These are phyloP conservation scores for Halisarca cf. caerulea DNA, from an alignment of 37 sponge, comb jelly and placozoan genomes.

Conservation along the genomic window DNA sequence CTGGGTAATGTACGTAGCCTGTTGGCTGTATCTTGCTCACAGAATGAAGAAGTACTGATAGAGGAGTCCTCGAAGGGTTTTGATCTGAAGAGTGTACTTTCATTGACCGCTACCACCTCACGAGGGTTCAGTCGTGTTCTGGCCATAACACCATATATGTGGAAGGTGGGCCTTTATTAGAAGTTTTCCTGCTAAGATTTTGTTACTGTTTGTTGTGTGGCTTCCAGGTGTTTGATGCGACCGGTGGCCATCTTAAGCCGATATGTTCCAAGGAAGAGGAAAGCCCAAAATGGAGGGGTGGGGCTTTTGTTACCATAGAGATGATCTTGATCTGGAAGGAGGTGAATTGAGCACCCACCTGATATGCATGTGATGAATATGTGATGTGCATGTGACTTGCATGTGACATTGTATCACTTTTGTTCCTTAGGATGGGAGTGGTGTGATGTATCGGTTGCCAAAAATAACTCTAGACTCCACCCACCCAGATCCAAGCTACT, in stretches of 20 bases:
- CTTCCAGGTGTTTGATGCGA: conserved; percentile 65
- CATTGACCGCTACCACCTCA: not conserved
- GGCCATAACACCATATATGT: not conserved
- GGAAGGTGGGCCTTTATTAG: not conserved
- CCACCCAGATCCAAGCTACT: too few species aligned
- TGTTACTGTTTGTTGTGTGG: too few species aligned
- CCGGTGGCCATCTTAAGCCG: conserved; percentile 64
- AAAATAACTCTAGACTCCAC: too few species aligned
- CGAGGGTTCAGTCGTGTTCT: conserved; percentile 15
- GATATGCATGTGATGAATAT: too few species aligned
- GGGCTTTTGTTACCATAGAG: conserved; percentile 60
- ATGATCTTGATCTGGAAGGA: conserved; percentile 61
- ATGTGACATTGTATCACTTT: too few species aligned
- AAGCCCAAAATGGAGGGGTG: conserved; percentile 43
- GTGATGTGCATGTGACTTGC: too few species aligned
- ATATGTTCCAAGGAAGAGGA: conserved; percentile 40
- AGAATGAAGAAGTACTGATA: conserved; percentile 2
- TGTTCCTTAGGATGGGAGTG: too few species aligned
- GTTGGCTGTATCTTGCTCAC: not conserved
- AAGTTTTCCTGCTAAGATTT: too few species aligned
- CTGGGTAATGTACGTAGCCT: not conserved
- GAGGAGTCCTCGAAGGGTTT: conserved; percentile 30
- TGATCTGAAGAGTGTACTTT: not conserved
- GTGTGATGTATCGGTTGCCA: too few species aligned
- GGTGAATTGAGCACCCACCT: conserved; percentile 8